Evolutionary conservation across 1,140 invertebrate genomes (phyloP).

Genomic region (Papilio glaucus): DNA sequence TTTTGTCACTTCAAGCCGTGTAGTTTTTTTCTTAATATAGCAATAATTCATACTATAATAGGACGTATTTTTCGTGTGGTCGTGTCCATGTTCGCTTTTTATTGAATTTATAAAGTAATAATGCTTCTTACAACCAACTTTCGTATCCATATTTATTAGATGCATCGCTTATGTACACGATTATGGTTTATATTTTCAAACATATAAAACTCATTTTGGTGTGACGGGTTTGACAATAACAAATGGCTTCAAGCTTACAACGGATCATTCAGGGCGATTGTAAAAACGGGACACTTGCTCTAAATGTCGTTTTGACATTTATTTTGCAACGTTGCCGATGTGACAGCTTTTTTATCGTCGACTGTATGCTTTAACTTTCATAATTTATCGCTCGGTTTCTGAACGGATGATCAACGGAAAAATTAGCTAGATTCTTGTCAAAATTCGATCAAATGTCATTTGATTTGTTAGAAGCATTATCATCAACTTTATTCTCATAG

Average conservation of each 20-base stretch:
- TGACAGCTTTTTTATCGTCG: not conserved
- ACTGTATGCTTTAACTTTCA: too few species aligned
- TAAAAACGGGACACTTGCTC: slow-evolving; percentile 27
- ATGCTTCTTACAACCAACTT: not conserved
- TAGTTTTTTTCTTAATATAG: not conserved
- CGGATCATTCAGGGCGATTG: not conserved
- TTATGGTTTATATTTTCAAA: not conserved
- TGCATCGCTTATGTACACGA: not conserved
- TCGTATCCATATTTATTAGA: slow-evolving; percentile 27
- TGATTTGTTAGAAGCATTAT: too few species aligned
- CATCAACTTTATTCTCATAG: too few species aligned
- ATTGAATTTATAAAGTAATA: slow-evolving; percentile 29
- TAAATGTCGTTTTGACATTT: slow-evolving; percentile 26
- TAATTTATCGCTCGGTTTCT: too few species aligned
- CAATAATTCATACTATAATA: slow-evolving; percentile 21
- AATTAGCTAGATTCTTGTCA: too few species aligned
- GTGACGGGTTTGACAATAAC: not conserved
- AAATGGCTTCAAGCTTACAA: not conserved
- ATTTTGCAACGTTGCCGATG: not conserved
- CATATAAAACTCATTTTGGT: not conserved
- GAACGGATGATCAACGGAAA: too few species aligned
- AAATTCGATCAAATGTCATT: too few species aligned
- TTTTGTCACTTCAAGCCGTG: not conserved
- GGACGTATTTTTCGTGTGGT: slow-evolving; percentile 14
- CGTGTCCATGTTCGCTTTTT: slow-evolving; percentile 18